Evolutionary conservation across 2,888 invertebrate species (phyloP), one percentile per base, ranked within the genome.

Genomic region (Cheilosia urbana): DNA sequence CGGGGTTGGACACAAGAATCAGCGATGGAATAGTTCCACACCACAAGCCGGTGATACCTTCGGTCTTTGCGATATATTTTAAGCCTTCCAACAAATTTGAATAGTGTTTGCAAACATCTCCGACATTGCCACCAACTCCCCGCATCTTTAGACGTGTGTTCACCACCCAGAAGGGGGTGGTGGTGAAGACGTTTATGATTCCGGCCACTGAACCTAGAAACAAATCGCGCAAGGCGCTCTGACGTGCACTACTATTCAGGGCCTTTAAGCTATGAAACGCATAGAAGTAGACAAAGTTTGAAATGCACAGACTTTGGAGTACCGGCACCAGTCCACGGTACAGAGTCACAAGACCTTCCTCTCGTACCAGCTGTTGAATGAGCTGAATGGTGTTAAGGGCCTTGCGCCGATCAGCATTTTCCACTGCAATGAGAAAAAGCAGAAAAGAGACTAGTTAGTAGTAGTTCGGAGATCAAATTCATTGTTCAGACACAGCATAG

Each of bases 251-350:
- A 21, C 91, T 90, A 60, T 88, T 87, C 82, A 93, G 88, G 68
- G 93, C 93, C 90, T 97, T 96, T 49, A 98, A 93, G 19, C 96
- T 96, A 93, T 97, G 98, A 92, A 97, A 98, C 89, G 97, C 94
- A 92, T 98, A 98, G 91, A 98, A 98, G 91, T 98, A 98, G n/a
- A 98, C 96, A 93, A 98, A 98, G 92, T 97, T 98, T 60, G 98
- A 98, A 84, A 96, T 95, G 88, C 97, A 97, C 4, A 98, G 93
- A 87, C 97, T 96, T 89, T 96, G 95, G 57, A 98, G 93, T 5
- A 97, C 97, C 11, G 98, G 97, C 40, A 95, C 93, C 68, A 97
- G 93, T 4, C 98, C 98, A 15, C 92, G 90, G 68, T 92, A 98
- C 58, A 98, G 92, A 0, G 96, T 94, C 65, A 93, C 93, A 65